Base-by-base conservation (phyloP, 1,140 invertebrate genomes). In the Dendrolimus kikuchii region DNA sequence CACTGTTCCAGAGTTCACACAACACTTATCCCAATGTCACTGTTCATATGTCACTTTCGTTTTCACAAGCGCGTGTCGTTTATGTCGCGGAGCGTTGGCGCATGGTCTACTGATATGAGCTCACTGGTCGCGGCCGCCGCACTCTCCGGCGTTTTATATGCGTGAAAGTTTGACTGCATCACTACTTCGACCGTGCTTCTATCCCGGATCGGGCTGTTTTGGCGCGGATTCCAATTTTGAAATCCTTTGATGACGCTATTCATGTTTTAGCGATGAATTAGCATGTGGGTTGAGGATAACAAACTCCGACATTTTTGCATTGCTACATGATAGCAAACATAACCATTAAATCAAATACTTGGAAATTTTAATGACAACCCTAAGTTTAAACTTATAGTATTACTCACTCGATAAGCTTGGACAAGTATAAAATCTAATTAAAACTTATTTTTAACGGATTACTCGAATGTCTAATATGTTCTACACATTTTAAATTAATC, bases 1-100 rank as follows among this genome's bases (percentile, higher is more conserved):
- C 77, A 81, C 80, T 78, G 79, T 78, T 81, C 70, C 66, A 75
- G 70, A 75, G 67, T 74, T 71, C 73, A 79, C 75, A 81, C 68
- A 74, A 74, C 77, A 82, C 77, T 68, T 57, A 49, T 49, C 48
- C 48, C 40, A 23, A 23, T 64, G 62, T 66, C 75, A 78, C 77
- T 78, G 75, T 80, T 66, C 68, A 53, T 52, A 46, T 66, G 66
- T 77, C 81, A 85, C 81, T 85, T 83, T 83, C 80, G 80, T 71
- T 81, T 80, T 79, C 75, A 65, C 77, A 69, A 52, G 46, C 53
- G 58, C 63, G 58, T 45, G 54, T 41, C 66, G 59, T 51, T 23
- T 23, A 23, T 23, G 23, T 41, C 52, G 57, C 59, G 57, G 53
- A 47, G 55, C 65, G 57, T 63, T 65, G 71, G 66, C 70, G 66